Evolutionary conservation across 2,888 invertebrate species (phyloP).

Genomic region (Diaprepes abbreviatus): DNA sequence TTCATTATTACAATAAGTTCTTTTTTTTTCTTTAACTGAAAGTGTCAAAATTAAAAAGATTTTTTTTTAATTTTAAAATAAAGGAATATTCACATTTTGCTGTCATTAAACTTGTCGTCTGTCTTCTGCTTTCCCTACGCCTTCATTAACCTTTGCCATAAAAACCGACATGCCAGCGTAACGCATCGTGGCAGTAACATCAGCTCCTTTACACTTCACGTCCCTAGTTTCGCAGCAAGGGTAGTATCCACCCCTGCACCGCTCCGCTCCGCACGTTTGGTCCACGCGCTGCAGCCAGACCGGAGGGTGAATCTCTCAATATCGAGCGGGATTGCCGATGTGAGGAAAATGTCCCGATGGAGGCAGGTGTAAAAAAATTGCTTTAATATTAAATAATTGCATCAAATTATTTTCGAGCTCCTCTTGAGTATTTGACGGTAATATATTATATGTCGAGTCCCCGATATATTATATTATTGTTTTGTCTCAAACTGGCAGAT

Average conservation of each 20-base stretch:
- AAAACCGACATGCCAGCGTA: slow-evolving; percentile 36
- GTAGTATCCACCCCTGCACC: slow-evolving; percentile 21
- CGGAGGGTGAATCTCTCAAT: slow-evolving; percentile 49
- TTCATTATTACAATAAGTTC: too few species aligned
- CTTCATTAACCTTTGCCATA: slow-evolving; percentile 38
- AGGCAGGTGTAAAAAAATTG: not conserved
- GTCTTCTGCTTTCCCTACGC: not conserved
- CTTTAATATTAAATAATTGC: too few species aligned
- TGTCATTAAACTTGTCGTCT: not conserved
- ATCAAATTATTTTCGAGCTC: too few species aligned
- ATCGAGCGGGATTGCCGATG: slow-evolving; percentile 36
- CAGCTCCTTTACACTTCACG: slow-evolving; percentile 45
- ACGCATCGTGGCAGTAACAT: slow-evolving; percentile 38
- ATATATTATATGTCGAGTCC: too few species aligned
- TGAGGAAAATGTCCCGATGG: not conserved
- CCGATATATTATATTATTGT: too few species aligned
- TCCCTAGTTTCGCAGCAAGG: slow-evolving; percentile 33
- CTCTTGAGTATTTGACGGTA: too few species aligned
- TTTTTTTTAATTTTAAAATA: too few species aligned
- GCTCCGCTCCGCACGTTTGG: slow-evolving; percentile 26
- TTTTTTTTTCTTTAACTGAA: too few species aligned
- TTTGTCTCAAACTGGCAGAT: too few species aligned
- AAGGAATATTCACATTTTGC: too few species aligned
- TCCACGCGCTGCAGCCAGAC: slow-evolving; percentile 47
- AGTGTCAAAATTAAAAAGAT: too few species aligned